Evolutionary conservation across 2,113 vertebrate species (phyloP).

Genomic region (human): GRCh38 chr2:177588001-177588500

Average conservation of each 20-base stretch:
- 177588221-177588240: background rate
- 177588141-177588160: conserved; percentile 22
- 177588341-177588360: background rate
- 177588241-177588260: conserved; percentile 13
- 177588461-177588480: background rate
- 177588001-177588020: background rate
- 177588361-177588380: background rate
- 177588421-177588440: background rate
- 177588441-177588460: background rate
- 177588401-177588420: background rate
- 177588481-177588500: background rate
- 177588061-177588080: background rate
- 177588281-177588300: background rate
- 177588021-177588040: background rate
- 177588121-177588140: conserved; percentile 4
- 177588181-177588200: conserved; percentile 11
- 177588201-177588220: conserved; percentile 41
- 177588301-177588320: background rate
- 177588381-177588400: background rate
- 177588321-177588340: background rate
- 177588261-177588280: background rate
- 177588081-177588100: background rate
- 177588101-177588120: conserved; percentile 34
- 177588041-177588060: background rate
- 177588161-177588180: background rate